Conservation (phyloP, 2,888 invertebrate species). For the Thereva nobilitata region DNA sequence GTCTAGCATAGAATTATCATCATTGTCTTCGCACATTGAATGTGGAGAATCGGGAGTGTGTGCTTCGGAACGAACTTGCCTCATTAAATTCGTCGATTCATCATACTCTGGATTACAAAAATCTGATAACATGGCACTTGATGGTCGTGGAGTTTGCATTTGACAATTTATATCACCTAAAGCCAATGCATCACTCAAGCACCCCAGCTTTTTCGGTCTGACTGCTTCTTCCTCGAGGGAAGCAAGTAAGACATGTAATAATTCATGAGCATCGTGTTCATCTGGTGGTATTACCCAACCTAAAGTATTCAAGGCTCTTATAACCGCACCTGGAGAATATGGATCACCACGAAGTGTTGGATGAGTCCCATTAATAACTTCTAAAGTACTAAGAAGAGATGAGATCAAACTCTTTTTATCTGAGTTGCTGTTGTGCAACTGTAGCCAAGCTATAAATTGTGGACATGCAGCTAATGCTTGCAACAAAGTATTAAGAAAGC, state of each 20-base stretch:
- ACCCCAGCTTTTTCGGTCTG: slow-evolving; percentile 61
- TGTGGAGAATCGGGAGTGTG: slow-evolving; percentile 59
- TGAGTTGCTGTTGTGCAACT: slow-evolving; percentile 64
- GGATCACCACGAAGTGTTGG: slow-evolving; percentile 65
- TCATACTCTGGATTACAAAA: slow-evolving; percentile 57
- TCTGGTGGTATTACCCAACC: slow-evolving; percentile 89
- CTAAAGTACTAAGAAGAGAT: slow-evolving; percentile 74
- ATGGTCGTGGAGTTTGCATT: slow-evolving; percentile 62
- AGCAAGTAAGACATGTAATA: slow-evolving; percentile 86
- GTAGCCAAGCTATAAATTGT: slow-evolving; percentile 81
- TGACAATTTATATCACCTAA: slow-evolving; percentile 60
- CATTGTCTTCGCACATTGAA: slow-evolving; percentile 54
- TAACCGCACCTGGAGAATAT: slow-evolving; percentile 68
- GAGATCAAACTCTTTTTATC: slow-evolving; percentile 74
- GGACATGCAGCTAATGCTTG: slow-evolving; percentile 90
- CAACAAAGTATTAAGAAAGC: slow-evolving; percentile 88
- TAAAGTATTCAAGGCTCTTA: slow-evolving; percentile 71
- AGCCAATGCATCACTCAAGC: slow-evolving; percentile 75
- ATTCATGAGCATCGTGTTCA: slow-evolving; percentile 93
- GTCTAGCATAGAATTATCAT: slow-evolving; percentile 35
- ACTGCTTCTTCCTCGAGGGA: slow-evolving; percentile 84
- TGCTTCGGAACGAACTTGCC: slow-evolving; percentile 56
- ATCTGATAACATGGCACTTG: slow-evolving; percentile 59
- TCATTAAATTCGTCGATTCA: slow-evolving; percentile 54
- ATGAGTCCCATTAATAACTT: slow-evolving; percentile 76